Conservation (phyloP, 2,797 vertebrate genomes). For the Cirrhinus molitorella region DNA sequence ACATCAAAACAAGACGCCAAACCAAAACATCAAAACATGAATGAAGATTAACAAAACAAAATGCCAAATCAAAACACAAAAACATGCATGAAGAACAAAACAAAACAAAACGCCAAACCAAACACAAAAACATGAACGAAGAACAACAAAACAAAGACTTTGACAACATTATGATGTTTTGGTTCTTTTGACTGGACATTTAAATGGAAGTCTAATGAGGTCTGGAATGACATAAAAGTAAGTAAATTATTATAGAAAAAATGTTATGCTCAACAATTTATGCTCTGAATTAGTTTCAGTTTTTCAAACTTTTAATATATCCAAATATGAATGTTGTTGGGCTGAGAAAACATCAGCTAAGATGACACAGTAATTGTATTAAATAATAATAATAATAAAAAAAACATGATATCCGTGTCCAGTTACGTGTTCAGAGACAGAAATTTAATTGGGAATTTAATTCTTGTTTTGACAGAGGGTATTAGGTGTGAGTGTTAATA, state of each 20-base stretch:
- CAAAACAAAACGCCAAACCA: background rate
- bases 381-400: background rate
- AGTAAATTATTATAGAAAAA: background rate
- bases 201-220: too few species aligned
- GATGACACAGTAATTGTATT: background rate
- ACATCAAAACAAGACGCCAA: background rate
- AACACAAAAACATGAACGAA: background rate
- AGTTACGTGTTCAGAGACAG: slow-evolving; percentile 56
- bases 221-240: background rate
- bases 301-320: background rate
- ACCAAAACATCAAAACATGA: background rate
- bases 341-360: background rate
- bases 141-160: too few species aligned
- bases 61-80: background rate
- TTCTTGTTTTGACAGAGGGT: slow-evolving; percentile 61
- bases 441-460: background rate
- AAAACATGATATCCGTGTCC: background rate
- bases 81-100: too few species aligned
- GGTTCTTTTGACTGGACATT: too few species aligned
- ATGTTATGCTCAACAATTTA: too few species aligned
- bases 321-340: background rate
- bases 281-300: background rate
- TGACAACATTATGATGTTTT: background rate
- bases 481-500: slow-evolving; percentile 69
- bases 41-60: background rate